Evolutionary conservation across 2,888 invertebrate genomes (phyloP).

Genomic region (Eupithecia pulchellata): DNA sequence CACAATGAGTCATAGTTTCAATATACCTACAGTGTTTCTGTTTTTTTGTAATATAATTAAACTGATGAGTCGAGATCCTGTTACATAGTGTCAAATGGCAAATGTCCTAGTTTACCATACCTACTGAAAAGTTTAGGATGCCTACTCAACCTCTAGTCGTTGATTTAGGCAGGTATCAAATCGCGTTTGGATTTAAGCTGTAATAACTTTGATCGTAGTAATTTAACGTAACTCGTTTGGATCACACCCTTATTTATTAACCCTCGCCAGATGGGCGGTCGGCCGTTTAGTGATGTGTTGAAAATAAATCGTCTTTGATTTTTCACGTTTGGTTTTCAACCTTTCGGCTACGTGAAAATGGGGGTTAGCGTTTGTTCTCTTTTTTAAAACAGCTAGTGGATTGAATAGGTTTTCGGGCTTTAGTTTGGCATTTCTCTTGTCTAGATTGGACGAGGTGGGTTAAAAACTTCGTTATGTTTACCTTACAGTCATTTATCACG

Average conservation of each 20-base stretch:
- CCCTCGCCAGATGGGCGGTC: conserved; percentile 46
- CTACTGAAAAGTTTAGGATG: not conserved
- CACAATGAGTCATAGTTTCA: conserved; percentile 1
- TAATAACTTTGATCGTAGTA: not conserved
- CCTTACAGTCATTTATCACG: too few species aligned
- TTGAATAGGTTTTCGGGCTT: conserved; percentile 1
- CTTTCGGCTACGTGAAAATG: conserved; percentile 8
- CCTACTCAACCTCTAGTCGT: not conserved
- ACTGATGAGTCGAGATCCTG: not conserved
- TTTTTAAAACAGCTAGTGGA: conserved; percentile 6
- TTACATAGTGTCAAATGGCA: too few species aligned
- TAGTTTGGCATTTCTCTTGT: conserved; percentile 1
- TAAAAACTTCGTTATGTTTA: not conserved
- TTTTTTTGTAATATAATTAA: not conserved
- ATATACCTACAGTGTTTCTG: not conserved
- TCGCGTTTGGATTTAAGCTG: not conserved
- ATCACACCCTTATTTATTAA: conserved; percentile 3
- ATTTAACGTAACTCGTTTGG: not conserved
- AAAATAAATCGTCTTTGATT: conserved; percentile 51
- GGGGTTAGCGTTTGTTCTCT: not conserved
- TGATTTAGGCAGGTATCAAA: not conserved
- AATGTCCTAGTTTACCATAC: too few species aligned
- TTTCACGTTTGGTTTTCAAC: conserved; percentile 42
- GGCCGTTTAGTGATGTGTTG: conserved; percentile 52
- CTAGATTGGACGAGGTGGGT: not conserved